A percentile compares a stretch with the other conserved stretches of the same genome.
These are phyloP conservation scores for Tenualosa thibaudeaui DNA, from an alignment of 2,797 vertebrate species.

Conservation along the genomic window DNA sequence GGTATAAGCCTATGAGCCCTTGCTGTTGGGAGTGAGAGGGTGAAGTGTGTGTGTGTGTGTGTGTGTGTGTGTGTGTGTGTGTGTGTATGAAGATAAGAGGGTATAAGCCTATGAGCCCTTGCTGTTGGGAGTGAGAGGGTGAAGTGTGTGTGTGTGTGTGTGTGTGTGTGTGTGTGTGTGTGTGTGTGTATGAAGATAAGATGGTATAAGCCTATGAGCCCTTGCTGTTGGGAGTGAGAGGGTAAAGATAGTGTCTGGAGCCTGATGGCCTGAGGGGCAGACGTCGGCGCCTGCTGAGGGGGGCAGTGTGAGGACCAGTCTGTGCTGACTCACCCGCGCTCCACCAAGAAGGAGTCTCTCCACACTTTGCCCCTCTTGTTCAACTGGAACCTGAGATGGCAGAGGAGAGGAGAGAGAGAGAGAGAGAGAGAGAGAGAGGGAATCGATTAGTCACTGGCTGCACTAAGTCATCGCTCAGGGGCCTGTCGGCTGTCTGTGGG, in stretches of 20 bases:
- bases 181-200: background rate
- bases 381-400: conserved; percentile 83
- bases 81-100: too few species aligned
- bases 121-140: too few species aligned
- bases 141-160: background rate
- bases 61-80: too few species aligned
- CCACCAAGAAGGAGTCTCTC: conserved; percentile 95
- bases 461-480: conserved; percentile 18
- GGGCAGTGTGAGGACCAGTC: too few species aligned
- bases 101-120: too few species aligned
- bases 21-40: too few species aligned
- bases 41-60: background rate
- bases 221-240: background rate
- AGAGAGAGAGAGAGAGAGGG: conserved; percentile 30
- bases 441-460: conserved; percentile 36
- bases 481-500: background rate
- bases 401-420: conserved; percentile 36
- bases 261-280: too few species aligned
- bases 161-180: background rate
- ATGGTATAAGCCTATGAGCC: background rate
- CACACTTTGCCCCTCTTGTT: conserved; percentile 90
- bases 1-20: too few species aligned
- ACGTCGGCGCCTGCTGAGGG: too few species aligned
- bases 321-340: conserved; percentile 84
- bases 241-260: background rate